Conservation (phyloP, 2,888 invertebrate genomes). For the Neoitamus cyanurus region DNA sequence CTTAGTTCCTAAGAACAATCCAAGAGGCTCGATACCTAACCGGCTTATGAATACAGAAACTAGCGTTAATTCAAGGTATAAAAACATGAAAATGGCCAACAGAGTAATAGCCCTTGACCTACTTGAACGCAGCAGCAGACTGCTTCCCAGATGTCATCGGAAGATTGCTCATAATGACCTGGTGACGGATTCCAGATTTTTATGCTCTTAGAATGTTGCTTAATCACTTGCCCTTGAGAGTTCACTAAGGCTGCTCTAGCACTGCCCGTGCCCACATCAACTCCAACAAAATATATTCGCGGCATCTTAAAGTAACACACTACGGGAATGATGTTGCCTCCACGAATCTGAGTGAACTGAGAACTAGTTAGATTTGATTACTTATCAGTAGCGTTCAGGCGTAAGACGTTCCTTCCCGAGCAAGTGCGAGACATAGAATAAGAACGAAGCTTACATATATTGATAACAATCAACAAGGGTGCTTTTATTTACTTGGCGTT, state of each 20-base stretch:
- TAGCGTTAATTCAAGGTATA: too few relatives aligned
- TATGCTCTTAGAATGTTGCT: constrained; percentile 74
- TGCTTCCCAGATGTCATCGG: constrained; percentile 87
- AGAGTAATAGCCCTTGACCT: constrained; percentile 56
- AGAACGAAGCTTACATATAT: not conserved
- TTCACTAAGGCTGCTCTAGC: constrained; percentile 85
- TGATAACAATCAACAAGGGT: not conserved
- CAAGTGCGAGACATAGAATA: not conserved
- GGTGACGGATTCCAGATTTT: constrained; percentile 81
- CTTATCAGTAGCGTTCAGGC: not conserved
- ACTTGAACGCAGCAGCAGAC: constrained; percentile 78
- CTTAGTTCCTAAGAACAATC: too few relatives aligned
- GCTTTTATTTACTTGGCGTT: not conserved
- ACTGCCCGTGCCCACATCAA: constrained; percentile 95
- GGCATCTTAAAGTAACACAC: constrained; percentile 55
- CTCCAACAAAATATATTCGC: constrained; percentile 77
- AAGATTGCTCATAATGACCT: constrained; percentile 90
- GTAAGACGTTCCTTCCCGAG: not conserved
- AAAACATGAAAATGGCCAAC: not conserved
- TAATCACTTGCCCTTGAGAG: constrained; percentile 74
- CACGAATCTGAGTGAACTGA: not conserved
- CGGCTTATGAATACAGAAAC: too few relatives aligned
- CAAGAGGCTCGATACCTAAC: too few relatives aligned
- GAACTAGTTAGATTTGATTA: not conserved
- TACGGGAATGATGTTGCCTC: not conserved